A percentile compares a stretch with the other conserved stretches of the same genome.
Conservation (phyloP, 2,888 invertebrate species). For the Netelia fuscicornis region DNA sequence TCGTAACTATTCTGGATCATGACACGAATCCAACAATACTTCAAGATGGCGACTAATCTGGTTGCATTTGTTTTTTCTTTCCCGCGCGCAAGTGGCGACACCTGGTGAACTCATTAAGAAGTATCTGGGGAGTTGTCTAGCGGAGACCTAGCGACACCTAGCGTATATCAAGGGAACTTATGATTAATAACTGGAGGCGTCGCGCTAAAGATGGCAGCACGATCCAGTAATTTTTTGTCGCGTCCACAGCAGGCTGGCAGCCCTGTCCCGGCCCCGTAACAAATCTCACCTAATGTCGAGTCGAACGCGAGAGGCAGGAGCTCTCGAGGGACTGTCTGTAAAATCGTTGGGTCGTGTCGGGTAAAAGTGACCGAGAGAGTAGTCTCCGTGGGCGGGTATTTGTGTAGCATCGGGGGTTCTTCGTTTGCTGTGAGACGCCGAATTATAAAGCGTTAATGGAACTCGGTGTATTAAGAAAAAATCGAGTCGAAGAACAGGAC, state of each 20-base stretch:
- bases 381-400: conserved; percentile 16
- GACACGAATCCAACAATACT: too few species aligned
- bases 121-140: too few species aligned
- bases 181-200: background rate
- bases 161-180: background rate
- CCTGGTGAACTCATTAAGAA: too few species aligned
- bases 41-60: too few species aligned
- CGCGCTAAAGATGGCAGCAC: background rate
- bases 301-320: conserved; percentile 77
- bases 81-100: too few species aligned
- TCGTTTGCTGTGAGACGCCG: conserved; percentile 21
- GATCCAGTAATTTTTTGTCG: background rate
- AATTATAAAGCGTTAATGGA: conserved; percentile 46
- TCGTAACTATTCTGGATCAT: too few species aligned
- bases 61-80: too few species aligned
- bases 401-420: conserved; percentile 45
- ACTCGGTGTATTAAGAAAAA: conserved; percentile 25
- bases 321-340: conserved; percentile 73
- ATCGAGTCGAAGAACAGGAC: conserved; percentile 11
- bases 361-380: conserved; percentile 60
- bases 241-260: conserved; percentile 68
- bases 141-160: background rate
- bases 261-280: conserved; percentile 76
- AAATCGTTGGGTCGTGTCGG: conserved; percentile 72
- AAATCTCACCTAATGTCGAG: conserved; percentile 77